Evolutionary conservation across 2,113 vertebrate genomes (phyloP).

Genomic region (Otocyon megalotis): DNA sequence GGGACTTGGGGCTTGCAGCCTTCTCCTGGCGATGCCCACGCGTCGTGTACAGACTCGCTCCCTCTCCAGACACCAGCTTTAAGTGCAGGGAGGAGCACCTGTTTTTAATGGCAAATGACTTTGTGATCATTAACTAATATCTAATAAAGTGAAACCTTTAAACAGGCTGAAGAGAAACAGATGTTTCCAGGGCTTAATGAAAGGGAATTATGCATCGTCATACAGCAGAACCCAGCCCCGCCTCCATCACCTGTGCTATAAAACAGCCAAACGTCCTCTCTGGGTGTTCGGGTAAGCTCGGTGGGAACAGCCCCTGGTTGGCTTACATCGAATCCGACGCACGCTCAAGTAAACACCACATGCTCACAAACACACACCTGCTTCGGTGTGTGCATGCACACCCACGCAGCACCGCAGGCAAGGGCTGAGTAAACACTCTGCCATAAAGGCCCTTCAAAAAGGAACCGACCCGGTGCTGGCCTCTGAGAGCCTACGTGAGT

Average conservation of each 20-base stretch:
- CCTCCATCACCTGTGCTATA: not conserved
- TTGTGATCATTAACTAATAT: slow-evolving; percentile 76
- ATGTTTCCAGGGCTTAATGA: slow-evolving; percentile 78
- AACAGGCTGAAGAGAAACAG: slow-evolving; percentile 77
- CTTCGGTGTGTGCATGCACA: not conserved
- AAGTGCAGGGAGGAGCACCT: slow-evolving; percentile 49
- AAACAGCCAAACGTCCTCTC: slow-evolving; percentile 43
- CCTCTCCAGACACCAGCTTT: slow-evolving; percentile 49
- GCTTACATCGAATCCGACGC: not conserved
- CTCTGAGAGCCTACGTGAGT: not conserved
- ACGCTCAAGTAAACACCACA: not conserved
- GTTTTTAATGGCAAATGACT: slow-evolving; percentile 65
- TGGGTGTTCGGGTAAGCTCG: not conserved
- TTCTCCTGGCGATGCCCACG: not conserved
- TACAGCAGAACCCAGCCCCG: not conserved
- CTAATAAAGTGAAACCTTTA: slow-evolving; percentile 75
- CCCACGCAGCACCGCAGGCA: not conserved
- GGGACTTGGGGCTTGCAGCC: not conserved
- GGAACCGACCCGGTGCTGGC: not conserved
- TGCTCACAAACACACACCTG: not conserved
- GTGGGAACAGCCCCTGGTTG: not conserved
- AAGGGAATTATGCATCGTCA: slow-evolving; percentile 75
- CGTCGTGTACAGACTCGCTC: fast-evolving
- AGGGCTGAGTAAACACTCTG: not conserved
- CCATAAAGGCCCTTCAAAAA: not conserved